Evolutionary conservation across 2,888 invertebrate genomes (phyloP).

Genomic region (Plemyria rubiginata): DNA sequence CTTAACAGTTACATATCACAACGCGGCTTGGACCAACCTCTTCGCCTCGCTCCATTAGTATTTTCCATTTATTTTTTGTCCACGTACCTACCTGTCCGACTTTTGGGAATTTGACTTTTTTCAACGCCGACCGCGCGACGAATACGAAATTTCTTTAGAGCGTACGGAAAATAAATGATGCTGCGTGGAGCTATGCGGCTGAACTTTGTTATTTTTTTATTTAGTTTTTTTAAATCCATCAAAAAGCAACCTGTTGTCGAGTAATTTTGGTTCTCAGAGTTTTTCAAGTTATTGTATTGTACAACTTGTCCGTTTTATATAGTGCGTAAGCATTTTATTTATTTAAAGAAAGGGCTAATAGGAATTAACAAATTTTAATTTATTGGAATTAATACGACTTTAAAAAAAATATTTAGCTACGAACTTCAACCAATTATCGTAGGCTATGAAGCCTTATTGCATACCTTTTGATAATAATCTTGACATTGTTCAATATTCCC

Average conservation of each 20-base stretch:
- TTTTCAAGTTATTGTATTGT: background rate
- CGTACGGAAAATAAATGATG: conserved; percentile 79
- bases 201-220: conserved; percentile 71
- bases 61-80: conserved; percentile 85
- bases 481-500: conserved; percentile 18
- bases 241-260: conserved; percentile 14
- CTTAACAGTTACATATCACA: conserved; percentile 61
- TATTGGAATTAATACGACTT: too few species aligned
- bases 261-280: conserved; percentile 18
- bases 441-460: too few species aligned
- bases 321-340: too few species aligned
- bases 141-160: conserved; percentile 80
- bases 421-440: too few species aligned
- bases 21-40: conserved; percentile 67
- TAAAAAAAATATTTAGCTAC: too few species aligned
- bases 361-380: too few species aligned
- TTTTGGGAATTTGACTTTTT: conserved; percentile 82
- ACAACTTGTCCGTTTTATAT: too few species aligned
- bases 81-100: conserved; percentile 84
- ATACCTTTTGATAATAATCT: background rate
- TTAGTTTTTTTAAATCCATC: conserved; percentile 56
- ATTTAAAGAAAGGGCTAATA: too few species aligned
- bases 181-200: conserved; percentile 68
- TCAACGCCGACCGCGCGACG: conserved; percentile 77
- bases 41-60: conserved; percentile 82